These are phyloP conservation scores for Enteromius fasciolatus DNA, from an alignment of 2,797 vertebrate species.

Conservation along the genomic window DNA sequence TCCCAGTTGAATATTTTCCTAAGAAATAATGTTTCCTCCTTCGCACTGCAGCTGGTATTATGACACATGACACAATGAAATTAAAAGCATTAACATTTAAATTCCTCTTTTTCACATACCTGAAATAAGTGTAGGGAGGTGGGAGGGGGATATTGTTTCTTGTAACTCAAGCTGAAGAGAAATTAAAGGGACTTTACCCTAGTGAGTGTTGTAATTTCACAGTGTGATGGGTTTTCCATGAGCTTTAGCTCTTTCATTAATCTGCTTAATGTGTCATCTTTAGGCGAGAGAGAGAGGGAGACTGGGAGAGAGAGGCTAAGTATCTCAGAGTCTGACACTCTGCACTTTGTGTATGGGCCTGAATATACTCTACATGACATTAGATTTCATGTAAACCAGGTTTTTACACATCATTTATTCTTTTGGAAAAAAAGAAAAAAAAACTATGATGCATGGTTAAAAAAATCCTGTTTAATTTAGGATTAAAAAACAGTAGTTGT, in stretches of 20 bases:
- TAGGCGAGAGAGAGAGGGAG: conserved; percentile 37
- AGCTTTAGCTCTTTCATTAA: conserved; percentile 67
- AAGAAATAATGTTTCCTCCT: conserved; percentile 6
- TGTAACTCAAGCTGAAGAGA: conserved; percentile 68
- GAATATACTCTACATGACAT: conserved; percentile 6
- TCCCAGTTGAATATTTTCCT: neutral
- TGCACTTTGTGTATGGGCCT: conserved; percentile 11
- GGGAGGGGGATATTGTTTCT: conserved; percentile 63
- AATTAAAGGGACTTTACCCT: conserved; percentile 68
- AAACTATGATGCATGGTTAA: neutral
- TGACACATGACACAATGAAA: conserved; percentile 33
- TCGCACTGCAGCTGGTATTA: conserved; percentile 14
- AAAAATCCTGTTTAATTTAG: neutral
- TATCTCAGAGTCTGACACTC: conserved; percentile 10
- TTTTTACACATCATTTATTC: neutral
- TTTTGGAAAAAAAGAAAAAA: neutral
- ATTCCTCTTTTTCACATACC: conserved; percentile 45
- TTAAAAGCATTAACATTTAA: conserved; percentile 22
- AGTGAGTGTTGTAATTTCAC: conserved; percentile 68
- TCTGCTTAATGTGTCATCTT: conserved; percentile 66
- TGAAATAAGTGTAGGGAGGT: conserved; percentile 35
- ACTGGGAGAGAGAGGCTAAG: conserved; percentile 21
- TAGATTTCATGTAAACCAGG: neutral
- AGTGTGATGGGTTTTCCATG: conserved; percentile 65
- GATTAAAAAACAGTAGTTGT: neutral